A percentile compares a stretch with the other conserved stretches of the same genome.
phyloP scores from a whole-genome alignment of 2,113 vertebrate species.

The Macroglossus sobrinus region DNA sequence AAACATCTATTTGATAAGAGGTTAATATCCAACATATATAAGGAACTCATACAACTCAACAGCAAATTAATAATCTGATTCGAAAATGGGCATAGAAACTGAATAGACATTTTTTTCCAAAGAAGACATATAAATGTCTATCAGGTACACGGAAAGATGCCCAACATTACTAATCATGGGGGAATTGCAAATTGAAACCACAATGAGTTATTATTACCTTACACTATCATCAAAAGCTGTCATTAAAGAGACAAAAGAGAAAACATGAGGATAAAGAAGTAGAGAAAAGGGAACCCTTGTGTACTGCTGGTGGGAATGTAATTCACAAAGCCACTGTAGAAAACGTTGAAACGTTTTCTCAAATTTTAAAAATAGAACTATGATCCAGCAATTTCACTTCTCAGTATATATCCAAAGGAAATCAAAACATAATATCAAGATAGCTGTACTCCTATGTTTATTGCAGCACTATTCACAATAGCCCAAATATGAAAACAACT shows the following conservation, averaged over 20 bases:
- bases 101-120: not conserved
- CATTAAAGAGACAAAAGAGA: not conserved
- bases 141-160: not conserved
- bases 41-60: not conserved
- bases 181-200: not conserved
- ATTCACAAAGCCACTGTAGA: not conserved
- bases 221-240: not conserved
- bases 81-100: not conserved
- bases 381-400: not conserved
- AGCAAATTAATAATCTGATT: not conserved
- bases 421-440: not conserved
- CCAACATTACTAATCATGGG: not conserved
- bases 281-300: not conserved
- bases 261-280: not conserved
- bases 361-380: not conserved
- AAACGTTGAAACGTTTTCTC: not conserved
- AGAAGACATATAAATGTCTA: not conserved
- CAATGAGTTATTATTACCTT: not conserved
- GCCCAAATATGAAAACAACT: not conserved
- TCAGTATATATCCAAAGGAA: not conserved
- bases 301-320: not conserved
- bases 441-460: not conserved
- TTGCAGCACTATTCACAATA: not conserved
- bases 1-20: not conserved
- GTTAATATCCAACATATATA: not conserved